Evolutionary conservation across 2,113 vertebrate species (phyloP), one percentile per base, ranked within the genome.

Genomic region (Engystomops pustulosus): DNA sequence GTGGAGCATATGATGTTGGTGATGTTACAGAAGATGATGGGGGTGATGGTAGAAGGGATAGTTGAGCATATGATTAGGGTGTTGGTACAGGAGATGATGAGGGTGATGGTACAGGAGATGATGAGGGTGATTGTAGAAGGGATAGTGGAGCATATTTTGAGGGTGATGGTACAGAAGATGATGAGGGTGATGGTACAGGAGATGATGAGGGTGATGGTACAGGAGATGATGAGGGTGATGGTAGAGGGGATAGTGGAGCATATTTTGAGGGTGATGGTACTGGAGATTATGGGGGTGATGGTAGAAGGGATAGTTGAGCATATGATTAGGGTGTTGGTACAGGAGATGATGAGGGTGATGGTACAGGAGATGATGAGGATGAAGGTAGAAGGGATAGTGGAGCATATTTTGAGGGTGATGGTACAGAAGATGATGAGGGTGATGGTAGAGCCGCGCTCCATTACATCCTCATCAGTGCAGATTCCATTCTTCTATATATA

Each of bases 401-500:
- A 25, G 11, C 4, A 20, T 1, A 15, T 5, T 11, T 12, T 62
- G 25, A 12, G 25, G 25, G 25, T 62, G 10, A 25, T 25, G 23
- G 23, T 27, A 25, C 0, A 23, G 55, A 8, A 15, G 53, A 55
- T 55, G 58, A 62, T 65, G 60, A 15, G 60, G 15, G 60, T 65
- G 60, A 15, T 65, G 60, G 27, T 32, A 25, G 9, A 3, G 23
- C 55, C 10, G 2, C 60, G 3, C 32, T 77, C 49, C 30, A 17
- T 53, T 25, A 14, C 53, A 60, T 41, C 20, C 51, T 8, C 58
- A 60, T 27, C 36, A 14, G 58, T 1, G 41, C 49, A 78, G 62
- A 69, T 70, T 70, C 23, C 44, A 70, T 25, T 69, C 47, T 20
- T 69, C 44, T 51, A 69, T 25, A 81, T 69, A 49, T 51, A 51